A percentile compares a stretch with the other conserved stretches of the same genome.
phyloP scores from a whole-genome alignment of 2,797 vertebrate genomes.

The Parauchenoglanis punctatus region DNA sequence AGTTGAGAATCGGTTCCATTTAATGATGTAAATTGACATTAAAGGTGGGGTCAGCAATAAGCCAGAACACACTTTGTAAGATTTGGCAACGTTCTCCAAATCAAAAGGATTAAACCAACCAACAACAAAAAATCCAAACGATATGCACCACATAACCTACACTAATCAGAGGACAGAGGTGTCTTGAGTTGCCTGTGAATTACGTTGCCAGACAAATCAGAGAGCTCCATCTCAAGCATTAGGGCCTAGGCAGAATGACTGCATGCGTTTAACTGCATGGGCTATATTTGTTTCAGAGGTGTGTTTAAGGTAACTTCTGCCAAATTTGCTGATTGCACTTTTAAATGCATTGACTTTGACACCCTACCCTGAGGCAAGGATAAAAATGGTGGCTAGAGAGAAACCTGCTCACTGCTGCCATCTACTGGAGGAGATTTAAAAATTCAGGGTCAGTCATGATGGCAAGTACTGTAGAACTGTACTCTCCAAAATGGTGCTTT shows the following conservation, averaged over 20 bases:
- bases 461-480: background rate
- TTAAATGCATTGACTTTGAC: background rate
- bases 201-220: background rate
- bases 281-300: background rate
- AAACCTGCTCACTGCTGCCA: conserved; percentile 29
- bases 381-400: background rate
- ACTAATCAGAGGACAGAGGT: background rate
- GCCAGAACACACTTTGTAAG: background rate
- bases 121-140: background rate
- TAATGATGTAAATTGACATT: background rate
- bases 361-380: background rate
- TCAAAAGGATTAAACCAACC: background rate
- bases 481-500: background rate
- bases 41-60: background rate
- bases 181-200: background rate
- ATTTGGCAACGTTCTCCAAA: background rate
- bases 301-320: background rate
- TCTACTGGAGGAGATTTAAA: conserved; percentile 10
- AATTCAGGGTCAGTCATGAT: background rate
- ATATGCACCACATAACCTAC: no score
- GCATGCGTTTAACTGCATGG: background rate
- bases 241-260: background rate
- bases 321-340: background rate
- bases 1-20: background rate
- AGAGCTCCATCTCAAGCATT: background rate